Percentiles rank a stretch among this genome's conserved stretches.
Conservation (phyloP, 1,140 invertebrate species). For the Nomia melanderi region DNA sequence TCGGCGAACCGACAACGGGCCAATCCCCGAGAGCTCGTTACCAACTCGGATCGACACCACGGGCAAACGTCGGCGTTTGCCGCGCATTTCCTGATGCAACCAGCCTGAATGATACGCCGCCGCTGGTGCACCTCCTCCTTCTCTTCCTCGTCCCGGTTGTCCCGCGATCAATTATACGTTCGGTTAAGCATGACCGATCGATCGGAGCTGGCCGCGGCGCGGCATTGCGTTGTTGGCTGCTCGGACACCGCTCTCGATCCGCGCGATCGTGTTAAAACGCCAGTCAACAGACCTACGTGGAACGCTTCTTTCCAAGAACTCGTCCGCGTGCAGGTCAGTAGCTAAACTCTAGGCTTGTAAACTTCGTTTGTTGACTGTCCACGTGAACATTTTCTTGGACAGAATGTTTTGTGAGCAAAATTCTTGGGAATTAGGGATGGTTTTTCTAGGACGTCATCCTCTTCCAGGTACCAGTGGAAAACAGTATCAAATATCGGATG, state of each 20-base stretch:
- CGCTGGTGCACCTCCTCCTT: too few relatives aligned
- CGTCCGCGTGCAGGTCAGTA: background rate
- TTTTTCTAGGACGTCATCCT: too few relatives aligned
- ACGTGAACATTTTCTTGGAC: too few relatives aligned
- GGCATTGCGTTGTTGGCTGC: background rate
- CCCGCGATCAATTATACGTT: constrained; percentile 19
- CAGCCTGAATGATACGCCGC: background rate
- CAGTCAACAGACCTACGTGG: background rate
- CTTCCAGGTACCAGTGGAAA: too few relatives aligned
- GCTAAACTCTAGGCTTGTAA: too few relatives aligned
- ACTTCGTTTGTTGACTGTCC: too few relatives aligned
- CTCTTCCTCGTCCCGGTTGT: constrained; percentile 1
- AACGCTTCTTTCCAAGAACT: constrained; percentile 7
- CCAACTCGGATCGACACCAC: background rate
- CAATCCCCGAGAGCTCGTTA: constrained; percentile 20
- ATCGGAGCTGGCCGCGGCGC: background rate
- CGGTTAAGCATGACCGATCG: constrained; percentile 39
- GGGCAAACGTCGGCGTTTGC: background rate
- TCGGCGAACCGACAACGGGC: too few relatives aligned
- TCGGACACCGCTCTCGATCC: background rate
- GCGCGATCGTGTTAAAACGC: constrained; percentile 17
- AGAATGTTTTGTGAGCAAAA: too few relatives aligned
- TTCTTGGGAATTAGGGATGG: too few relatives aligned
- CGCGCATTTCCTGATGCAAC: constrained; percentile 10
- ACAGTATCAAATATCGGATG: too few relatives aligned